These are phyloP conservation scores for Gasteruption jaculator DNA, from an alignment of 2,888 invertebrate species.

Conservation along the genomic window DNA sequence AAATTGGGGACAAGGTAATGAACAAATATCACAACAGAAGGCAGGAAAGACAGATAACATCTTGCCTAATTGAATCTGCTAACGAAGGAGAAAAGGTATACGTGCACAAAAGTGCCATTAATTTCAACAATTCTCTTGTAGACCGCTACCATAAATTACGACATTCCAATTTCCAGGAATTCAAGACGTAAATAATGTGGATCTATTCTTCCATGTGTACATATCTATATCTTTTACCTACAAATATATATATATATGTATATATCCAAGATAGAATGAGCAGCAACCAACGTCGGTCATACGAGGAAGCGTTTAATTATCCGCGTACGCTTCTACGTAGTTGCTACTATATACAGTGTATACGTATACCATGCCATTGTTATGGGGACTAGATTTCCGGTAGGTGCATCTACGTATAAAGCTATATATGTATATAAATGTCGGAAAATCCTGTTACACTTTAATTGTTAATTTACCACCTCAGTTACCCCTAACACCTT, in stretches of 20 bases:
- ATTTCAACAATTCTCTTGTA: slow-evolving; percentile 28
- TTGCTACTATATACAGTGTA: too few relatives aligned
- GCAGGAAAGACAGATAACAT: too few relatives aligned
- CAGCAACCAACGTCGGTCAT: slow-evolving; percentile 27
- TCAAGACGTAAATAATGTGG: too few relatives aligned
- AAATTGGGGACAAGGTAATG: too few relatives aligned
- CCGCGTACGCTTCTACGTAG: too few relatives aligned
- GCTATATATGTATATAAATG: too few relatives aligned
- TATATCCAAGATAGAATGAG: slow-evolving; percentile 1
- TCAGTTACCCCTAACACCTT: slow-evolving; percentile 19
- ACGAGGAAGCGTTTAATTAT: slow-evolving; percentile 36
- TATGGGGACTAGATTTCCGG: too few relatives aligned
- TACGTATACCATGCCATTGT: slow-evolving; percentile 24
- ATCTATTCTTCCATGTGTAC: too few relatives aligned
- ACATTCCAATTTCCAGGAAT: slow-evolving; percentile 43
- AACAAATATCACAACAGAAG: too few relatives aligned
- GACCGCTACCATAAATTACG: slow-evolving; percentile 39
- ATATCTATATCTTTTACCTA: slow-evolving; percentile 5
- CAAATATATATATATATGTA: background rate
- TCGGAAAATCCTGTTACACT: slow-evolving; percentile 39
- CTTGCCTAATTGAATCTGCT: too few relatives aligned
- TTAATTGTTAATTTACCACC: slow-evolving; percentile 40
- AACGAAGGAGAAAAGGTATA: too few relatives aligned
- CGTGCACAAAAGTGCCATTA: slow-evolving; percentile 28
- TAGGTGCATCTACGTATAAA: too few relatives aligned